These are phyloP conservation scores for Drosophila flavopinicola DNA, from an alignment of 2,888 invertebrate genomes.

Conservation along the genomic window DNA sequence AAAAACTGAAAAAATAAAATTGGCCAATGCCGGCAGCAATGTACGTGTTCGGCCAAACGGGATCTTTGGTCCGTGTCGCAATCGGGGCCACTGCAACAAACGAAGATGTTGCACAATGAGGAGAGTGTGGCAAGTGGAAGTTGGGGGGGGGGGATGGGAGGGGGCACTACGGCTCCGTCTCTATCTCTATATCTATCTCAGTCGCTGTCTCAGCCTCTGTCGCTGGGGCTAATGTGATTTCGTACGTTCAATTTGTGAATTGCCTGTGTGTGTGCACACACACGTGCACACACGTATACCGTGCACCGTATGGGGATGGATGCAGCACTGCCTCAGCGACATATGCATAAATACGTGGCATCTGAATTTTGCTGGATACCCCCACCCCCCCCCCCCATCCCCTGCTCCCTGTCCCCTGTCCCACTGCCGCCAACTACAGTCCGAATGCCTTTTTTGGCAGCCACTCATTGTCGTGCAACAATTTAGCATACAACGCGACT, in stretches of 20 bases:
- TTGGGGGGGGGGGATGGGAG: not conserved
- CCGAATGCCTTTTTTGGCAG: constrained; percentile 52
- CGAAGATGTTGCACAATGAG: constrained; percentile 62
- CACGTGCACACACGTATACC: constrained; percentile 28
- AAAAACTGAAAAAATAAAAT: no score
- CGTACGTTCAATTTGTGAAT: constrained; percentile 78
- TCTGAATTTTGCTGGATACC: constrained; percentile 54
- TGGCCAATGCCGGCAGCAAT: constrained; percentile 73
- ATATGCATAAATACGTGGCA: constrained; percentile 79
- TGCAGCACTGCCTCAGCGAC: constrained; percentile 32
- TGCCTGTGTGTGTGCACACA: constrained; percentile 60
- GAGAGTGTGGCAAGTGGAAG: not conserved
- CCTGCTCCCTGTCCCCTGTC: not conserved
- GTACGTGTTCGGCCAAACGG: constrained; percentile 67
- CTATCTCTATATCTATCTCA: not conserved
- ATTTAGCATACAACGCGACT: constrained; percentile 57
- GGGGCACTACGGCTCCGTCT: not conserved
- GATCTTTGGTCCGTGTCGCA: constrained; percentile 49
- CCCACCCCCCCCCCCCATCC: not conserved
- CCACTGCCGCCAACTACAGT: constrained; percentile 16
- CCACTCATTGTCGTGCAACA: constrained; percentile 58
- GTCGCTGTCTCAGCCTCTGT: constrained; percentile 15
- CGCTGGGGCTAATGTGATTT: constrained; percentile 72
- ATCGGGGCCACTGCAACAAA: constrained; percentile 59
- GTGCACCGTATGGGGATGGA: constrained; percentile 2